Evolutionary conservation across 2,797 vertebrate species (phyloP), one percentile per base, ranked within the genome.

Genomic region (Enteromius fasciolatus): DNA sequence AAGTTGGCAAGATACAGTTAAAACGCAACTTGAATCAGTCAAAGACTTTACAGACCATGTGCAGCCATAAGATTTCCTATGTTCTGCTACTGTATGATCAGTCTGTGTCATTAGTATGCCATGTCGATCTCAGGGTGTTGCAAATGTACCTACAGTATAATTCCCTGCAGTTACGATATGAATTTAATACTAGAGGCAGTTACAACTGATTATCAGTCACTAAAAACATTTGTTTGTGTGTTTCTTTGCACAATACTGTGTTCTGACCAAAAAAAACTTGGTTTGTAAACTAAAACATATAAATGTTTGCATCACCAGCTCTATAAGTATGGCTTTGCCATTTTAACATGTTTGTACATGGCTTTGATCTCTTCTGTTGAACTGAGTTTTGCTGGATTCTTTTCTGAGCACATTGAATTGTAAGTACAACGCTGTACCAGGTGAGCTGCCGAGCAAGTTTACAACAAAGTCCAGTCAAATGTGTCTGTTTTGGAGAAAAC

Each of bases 1-100:
- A 82, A 80, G 81, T 76, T 85, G 84, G 86, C 84, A 83, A 67
- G 77, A 84, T 52, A 39, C 61, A 76, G 72, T 89, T 86, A 80
- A 81, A 85, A 59, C 25, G 2, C 33, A 76, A 78, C 77, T 68
- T 39, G 68, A 36, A 57, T 41, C 33, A 28, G 54, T 57, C 59
- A 41, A 66, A 74, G 61, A 84, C 76, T 73, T 17, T 52, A 57
- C 36, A 75, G 64, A n/a, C n/a, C 10, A 46, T 52, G 46, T 25
- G 52, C 15, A 67, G 46, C 20, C 61, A 11, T 12, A 15, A 1
- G 18, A 36, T 36, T 52, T 36, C 20, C 5, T 7, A 52, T 36
- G 12, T 31, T 36, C 6, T 74, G 31, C 48, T 33, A 33, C 61
- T 63, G 15, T 63, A 63, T 12, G 54, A 57, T 57, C 54, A 57